Percentiles rank a stretch among this genome's conserved stretches.
Conservation (phyloP, 2,888 invertebrate species). For the Erannis defoliaria region DNA sequence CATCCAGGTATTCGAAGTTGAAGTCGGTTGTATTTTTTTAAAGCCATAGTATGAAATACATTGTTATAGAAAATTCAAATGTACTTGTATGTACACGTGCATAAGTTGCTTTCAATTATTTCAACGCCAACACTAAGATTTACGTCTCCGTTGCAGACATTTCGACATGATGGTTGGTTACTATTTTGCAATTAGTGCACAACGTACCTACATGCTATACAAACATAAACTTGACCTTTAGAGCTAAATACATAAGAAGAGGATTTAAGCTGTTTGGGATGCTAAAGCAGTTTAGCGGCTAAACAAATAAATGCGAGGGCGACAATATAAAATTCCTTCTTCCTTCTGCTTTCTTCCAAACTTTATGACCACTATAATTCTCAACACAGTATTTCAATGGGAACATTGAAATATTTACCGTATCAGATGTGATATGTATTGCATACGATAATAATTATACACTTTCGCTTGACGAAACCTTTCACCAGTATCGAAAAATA, state of each 20-base stretch:
- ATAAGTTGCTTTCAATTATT: conserved; percentile 9
- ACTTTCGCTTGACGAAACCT: conserved; percentile 65
- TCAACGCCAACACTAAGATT: conserved; percentile 15
- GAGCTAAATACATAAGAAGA: neutral
- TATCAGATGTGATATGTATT: conserved; percentile 30
- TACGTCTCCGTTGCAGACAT: conserved; percentile 1
- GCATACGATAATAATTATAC: conserved; percentile 44
- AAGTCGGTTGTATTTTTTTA: no score
- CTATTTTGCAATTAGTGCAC: conserved; percentile 19
- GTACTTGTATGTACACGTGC: no score
- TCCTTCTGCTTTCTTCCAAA: no score
- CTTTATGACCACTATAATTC: neutral
- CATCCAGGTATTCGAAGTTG: no score
- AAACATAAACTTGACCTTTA: neutral
- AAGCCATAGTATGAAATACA: no score
- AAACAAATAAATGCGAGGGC: neutral
- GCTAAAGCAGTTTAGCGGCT: neutral
- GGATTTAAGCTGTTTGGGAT: neutral
- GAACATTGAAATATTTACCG: conserved; percentile 5
- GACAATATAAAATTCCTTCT: neutral
- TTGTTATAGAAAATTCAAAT: no score
- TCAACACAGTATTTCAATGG: neutral
- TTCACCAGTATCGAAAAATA: conserved; percentile 63
- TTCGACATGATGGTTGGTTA: conserved; percentile 15
- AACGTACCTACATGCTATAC: conserved; percentile 9